These are phyloP conservation scores for Zosterops borbonicus DNA, from an alignment of 2,113 vertebrate species.

Conservation along the genomic window DNA sequence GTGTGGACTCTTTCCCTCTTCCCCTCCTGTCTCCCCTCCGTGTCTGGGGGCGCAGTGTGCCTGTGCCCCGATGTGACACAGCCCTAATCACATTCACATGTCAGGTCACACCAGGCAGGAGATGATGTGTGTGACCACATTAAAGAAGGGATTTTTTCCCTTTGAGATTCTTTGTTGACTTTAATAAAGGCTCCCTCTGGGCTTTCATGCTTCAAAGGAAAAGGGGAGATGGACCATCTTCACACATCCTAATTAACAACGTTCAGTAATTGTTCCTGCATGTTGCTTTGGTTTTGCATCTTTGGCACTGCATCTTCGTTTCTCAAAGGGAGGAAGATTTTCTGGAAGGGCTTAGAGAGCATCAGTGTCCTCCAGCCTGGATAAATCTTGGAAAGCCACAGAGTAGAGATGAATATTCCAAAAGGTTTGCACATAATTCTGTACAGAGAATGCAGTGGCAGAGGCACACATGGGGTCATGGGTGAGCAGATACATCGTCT, in stretches of 20 bases:
- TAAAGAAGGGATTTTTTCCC: conserved; percentile 50
- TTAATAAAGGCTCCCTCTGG: conserved; percentile 64
- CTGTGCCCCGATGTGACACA: not conserved
- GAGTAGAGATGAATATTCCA: not conserved
- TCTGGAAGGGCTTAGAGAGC: not conserved
- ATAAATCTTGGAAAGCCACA: not conserved
- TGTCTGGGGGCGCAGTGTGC: not conserved
- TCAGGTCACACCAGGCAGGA: conserved; percentile 30
- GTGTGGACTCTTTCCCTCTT: not conserved
- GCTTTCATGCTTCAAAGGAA: conserved; percentile 55
- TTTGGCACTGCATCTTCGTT: not conserved
- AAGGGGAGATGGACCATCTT: conserved; percentile 44
- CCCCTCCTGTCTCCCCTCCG: not conserved
- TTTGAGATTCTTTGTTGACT: conserved; percentile 65
- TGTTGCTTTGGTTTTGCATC: conserved; percentile 24
- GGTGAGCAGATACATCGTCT: not conserved
- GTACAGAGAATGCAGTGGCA: not conserved
- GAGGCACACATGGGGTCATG: not conserved
- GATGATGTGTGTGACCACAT: conserved; percentile 55
- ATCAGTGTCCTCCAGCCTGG: not conserved
- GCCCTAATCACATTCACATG: conserved; percentile 40
- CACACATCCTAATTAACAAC: conserved; percentile 55
- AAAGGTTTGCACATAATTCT: not conserved
- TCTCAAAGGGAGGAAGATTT: conserved; percentile 14
- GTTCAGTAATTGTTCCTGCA: conserved; percentile 25